Evolutionary conservation across 2,113 vertebrate genomes (phyloP).

Genomic region (Hemiscyllium ocellatum): DNA sequence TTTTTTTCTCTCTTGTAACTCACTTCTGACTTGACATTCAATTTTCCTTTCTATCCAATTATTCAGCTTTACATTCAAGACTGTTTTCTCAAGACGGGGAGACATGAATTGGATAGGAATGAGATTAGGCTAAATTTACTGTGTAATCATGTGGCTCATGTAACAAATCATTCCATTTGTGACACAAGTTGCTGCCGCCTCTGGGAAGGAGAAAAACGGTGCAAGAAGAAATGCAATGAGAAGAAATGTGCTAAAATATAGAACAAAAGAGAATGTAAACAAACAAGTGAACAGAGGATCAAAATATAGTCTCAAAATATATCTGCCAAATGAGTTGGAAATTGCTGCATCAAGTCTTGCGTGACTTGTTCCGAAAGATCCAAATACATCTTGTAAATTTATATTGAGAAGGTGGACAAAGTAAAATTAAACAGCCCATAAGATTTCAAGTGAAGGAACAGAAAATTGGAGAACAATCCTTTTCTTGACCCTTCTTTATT

Average conservation of each 20-base stretch:
- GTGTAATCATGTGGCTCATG: neutral
- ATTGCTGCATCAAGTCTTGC: neutral
- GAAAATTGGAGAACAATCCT: neutral
- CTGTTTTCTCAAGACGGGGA: neutral
- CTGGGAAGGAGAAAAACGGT: neutral
- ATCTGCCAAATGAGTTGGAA: neutral
- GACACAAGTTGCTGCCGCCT: neutral
- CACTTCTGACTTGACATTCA: neutral
- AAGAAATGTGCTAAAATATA: neutral
- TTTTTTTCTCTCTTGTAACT: neutral
- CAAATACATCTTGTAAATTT: neutral
- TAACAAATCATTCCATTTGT: neutral
- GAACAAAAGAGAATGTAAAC: neutral
- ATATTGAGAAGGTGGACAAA: neutral
- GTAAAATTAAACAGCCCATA: neutral
- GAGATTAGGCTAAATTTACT: neutral
- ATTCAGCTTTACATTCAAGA: neutral
- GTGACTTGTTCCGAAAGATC: neutral
- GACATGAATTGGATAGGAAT: neutral
- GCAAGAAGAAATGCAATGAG: neutral
- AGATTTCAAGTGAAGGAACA: neutral
- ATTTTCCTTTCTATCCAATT: neutral
- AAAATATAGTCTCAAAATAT: neutral
- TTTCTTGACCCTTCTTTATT: neutral
- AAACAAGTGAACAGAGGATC: neutral